Conservation (phyloP, 1,140 invertebrate genomes). For the Portunus trituberculatus region DNA sequence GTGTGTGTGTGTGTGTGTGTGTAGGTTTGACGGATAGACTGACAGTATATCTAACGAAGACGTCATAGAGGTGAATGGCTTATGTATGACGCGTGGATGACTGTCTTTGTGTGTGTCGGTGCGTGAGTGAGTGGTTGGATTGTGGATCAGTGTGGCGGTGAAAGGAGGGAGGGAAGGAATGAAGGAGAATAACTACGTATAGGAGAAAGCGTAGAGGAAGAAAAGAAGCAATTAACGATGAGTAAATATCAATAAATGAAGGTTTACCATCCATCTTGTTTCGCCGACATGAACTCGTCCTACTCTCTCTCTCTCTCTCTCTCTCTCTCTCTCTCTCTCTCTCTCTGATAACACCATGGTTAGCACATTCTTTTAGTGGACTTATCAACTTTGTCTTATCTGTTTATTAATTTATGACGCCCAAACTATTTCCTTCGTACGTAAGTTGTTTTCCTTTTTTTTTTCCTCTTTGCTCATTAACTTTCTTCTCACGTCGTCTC, state of each 20-base stretch:
- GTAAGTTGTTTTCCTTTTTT: no score
- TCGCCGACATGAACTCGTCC: no score
- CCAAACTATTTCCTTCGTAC: no score
- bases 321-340: constrained; percentile 32
- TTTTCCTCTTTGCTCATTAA: no score
- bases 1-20: constrained; percentile 45
- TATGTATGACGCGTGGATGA: no score
- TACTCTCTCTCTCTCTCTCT: constrained; percentile 23
- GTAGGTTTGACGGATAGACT: not conserved
- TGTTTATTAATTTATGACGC: no score
- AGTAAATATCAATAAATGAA: no score
- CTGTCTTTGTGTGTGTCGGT: not conserved
- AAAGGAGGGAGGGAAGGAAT: not conserved
- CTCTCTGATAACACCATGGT: not conserved
- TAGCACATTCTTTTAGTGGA: no score
- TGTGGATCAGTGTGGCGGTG: not conserved
- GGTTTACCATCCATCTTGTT: no score
- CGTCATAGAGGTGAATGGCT: not conserved
- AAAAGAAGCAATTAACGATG: no score
- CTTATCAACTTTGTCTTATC: no score
- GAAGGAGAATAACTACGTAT: not conserved
- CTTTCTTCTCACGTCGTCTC: no score
- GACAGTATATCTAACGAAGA: not conserved
- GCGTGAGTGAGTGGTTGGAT: not conserved
- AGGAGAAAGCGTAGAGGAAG: not conserved